These are phyloP conservation scores for Lutjanus campechanus DNA, from an alignment of 2,797 vertebrate species.

Conservation along the genomic window DNA sequence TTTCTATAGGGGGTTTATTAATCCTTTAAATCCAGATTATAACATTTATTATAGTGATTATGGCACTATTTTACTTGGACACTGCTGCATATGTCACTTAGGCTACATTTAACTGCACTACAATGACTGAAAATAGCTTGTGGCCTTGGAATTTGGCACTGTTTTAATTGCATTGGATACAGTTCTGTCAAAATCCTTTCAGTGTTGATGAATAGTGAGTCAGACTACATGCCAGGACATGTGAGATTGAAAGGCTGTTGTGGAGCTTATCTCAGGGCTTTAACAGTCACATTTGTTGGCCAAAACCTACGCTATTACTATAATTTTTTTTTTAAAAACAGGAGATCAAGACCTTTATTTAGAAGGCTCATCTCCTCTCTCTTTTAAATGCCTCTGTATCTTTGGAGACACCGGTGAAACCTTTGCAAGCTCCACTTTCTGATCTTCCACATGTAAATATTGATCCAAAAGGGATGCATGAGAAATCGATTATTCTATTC, in stretches of 20 bases:
- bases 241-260: constrained; percentile 20
- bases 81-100: constrained; percentile 31
- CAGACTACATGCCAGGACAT: constrained; percentile 43
- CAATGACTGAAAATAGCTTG: constrained; percentile 56
- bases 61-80: constrained; percentile 32
- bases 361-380: constrained; percentile 53
- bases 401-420: constrained; percentile 58
- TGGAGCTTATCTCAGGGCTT: constrained; percentile 53
- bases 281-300: constrained; percentile 55
- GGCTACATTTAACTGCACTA: constrained; percentile 35
- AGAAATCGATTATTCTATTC: constrained; percentile 73
- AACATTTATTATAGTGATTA: constrained; percentile 31
- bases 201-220: constrained; percentile 33
- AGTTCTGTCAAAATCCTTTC: constrained; percentile 56
- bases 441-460: constrained; percentile 71
- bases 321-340: constrained; percentile 54
- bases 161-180: constrained; percentile 58
- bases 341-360: constrained; percentile 63
- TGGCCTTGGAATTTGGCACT: constrained; percentile 33
- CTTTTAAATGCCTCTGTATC: constrained; percentile 52
- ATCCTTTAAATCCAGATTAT: constrained; percentile 67
- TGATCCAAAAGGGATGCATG: constrained; percentile 73
- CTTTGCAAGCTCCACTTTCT: constrained; percentile 58
- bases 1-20: constrained; percentile 25
- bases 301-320: constrained; percentile 45